Evolutionary conservation across 1,140 invertebrate species (phyloP).

Genomic region (Diorhabda carinulata): DNA sequence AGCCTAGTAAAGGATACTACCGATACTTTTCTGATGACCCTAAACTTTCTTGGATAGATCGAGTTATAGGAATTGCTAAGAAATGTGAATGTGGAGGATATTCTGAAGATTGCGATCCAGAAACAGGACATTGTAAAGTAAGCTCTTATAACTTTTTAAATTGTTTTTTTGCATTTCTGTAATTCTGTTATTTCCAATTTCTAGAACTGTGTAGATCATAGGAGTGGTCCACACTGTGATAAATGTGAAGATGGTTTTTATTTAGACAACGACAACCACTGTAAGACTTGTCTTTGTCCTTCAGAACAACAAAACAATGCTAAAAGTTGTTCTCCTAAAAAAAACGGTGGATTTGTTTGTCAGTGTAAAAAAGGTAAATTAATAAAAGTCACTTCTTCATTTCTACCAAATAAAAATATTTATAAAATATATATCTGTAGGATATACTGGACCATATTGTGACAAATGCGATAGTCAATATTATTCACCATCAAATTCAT

Average conservation of each 20-base stretch:
- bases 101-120: conserved; percentile 73
- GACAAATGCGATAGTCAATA: conserved; percentile 71
- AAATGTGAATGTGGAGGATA: conserved; percentile 81
- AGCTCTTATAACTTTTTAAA: conserved; percentile 4
- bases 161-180: neutral
- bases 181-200: neutral
- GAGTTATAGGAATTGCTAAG: conserved; percentile 74
- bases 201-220: conserved; percentile 80
- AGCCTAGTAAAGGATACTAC: conserved; percentile 83
- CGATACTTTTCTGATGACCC: conserved; percentile 48
- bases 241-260: conserved; percentile 79
- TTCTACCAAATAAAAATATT: no score
- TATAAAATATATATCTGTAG: conserved; percentile 41
- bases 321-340: conserved; percentile 58
- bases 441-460: conserved; percentile 64
- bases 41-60: conserved; percentile 52
- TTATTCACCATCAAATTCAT: conserved; percentile 47
- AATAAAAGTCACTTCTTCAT: neutral
- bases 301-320: conserved; percentile 69
- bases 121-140: conserved; percentile 83
- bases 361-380: conserved; percentile 62
- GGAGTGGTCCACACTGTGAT: conserved; percentile 72
- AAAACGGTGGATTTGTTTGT: conserved; percentile 59
- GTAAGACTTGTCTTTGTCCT: conserved; percentile 83
- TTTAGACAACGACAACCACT: conserved; percentile 66